Base-by-base conservation (phyloP, 2,888 invertebrate genomes). In the Agrypnus murinus region DNA sequence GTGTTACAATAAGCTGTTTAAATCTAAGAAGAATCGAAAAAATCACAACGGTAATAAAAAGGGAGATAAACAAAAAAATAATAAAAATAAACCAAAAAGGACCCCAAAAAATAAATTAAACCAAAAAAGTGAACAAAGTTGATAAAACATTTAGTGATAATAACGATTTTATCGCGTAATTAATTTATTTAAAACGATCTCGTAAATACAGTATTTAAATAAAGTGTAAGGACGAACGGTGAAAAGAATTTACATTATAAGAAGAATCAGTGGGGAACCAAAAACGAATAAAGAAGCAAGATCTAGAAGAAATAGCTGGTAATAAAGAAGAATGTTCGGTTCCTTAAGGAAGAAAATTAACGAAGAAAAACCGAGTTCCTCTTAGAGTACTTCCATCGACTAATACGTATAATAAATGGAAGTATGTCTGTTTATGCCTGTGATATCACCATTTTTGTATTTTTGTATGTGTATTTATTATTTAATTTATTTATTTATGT, bases 1-100 rank as follows among this genome's bases (percentile, higher is more conserved):
- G 78, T 91, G 91, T 88, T 86, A 86, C 59, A 85, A 82, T 32
- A 88, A 89, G 65, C 86, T 90, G 72, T 86, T 71, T 15, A 4
- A 80, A 69, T 46, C 59, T n/a, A 40, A 50, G 32, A 62, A 55
- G 48, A 55, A 43, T 25, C 6, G 19, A 25, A 25, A 65, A 40
- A 58, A 58, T 10, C 15, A 36, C 10, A 34, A 50, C 6, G n/a
- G 10, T 2, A 36, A 17, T 17, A 34, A 8, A 12, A 19, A 58
- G 19, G n/a, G 10, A 19, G 12, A 17, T 12, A 15, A 58, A 12
- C 10, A 31, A 31, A 31, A 12, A 31, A 50, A 50, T 19, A 50
- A 31, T 12, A 31, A 12, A 31, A 50, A 50, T 19, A 50, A 43
- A n/a, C 3, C 17, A 31, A 63, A 63, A 36, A 48, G 62, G 48